Base-by-base conservation (phyloP, 2,113 vertebrate genomes). In the Amphiprion percula region DNA sequence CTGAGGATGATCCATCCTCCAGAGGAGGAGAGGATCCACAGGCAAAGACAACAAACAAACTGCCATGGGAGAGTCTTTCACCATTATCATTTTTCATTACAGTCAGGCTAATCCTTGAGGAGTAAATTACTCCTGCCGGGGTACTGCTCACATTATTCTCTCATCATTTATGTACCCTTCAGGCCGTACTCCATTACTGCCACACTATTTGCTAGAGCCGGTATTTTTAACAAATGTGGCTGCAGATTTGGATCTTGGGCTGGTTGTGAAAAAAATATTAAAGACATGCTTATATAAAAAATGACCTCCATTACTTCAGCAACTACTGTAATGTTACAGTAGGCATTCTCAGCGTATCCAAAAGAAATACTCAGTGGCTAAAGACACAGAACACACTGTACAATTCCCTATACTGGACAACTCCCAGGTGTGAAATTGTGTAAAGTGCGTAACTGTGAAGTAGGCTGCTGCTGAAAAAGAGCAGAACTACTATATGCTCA, bases 21-120 rank as follows among this genome's bases (percentile, higher is more conserved):
- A 83, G 83, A 83, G 76, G 64, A 83, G 62, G 70, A 39, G 50
- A 79, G 26, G 61, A 83, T 79, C 68, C 64, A 71, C 58, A 87
- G 53, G 19, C 26, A 84, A 84, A 46, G 77, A 87, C 85, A 87
- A 86, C 84, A 91, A 86, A 88, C 84, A 78, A 74, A 79, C 68
- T 60, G 62, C 66, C 76, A 72, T 60, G 59, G 50, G 69, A 87
- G 79, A 87, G 54, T 53, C 61, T 8, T 77, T 87, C 62, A 16
- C 33, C 49, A 8, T 84, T 58, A 37, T 79, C 73, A 63, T 88
- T 81, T 84, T 75, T 81, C 77, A 82, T 82, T 71, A 62, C 72
- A 49, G 77, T 62, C 66, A 44, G 62, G 74, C 58, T 86, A 66
- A 85, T 81, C 39, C 68, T 77, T 59, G 10, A 67, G 65, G 72